phyloP scores from a whole-genome alignment of 2,888 invertebrate species.

The Schrankia costaestrigalis region DNA sequence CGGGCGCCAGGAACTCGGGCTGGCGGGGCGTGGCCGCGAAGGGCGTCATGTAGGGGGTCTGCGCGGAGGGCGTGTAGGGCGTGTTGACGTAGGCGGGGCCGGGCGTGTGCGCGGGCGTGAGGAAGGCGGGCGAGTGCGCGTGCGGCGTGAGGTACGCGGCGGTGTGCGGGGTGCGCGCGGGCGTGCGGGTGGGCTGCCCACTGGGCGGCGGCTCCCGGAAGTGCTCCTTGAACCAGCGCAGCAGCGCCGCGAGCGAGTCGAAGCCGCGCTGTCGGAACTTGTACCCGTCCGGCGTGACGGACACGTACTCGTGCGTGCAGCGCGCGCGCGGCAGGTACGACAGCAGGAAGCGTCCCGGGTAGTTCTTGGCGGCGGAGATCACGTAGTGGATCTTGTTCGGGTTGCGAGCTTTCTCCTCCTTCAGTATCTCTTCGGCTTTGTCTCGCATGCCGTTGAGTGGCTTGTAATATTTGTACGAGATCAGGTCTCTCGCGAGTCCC shows the following conservation, averaged over 20 bases:
- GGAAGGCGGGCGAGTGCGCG: constrained; percentile 81
- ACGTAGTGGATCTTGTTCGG: constrained; percentile 94
- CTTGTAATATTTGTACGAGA: constrained; percentile 94
- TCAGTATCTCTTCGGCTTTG: constrained; percentile 92
- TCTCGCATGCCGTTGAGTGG: constrained; percentile 90
- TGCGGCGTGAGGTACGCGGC: constrained; percentile 79
- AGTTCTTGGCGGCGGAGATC: constrained; percentile 90
- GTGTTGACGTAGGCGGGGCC: constrained; percentile 88
- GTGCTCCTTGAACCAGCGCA: constrained; percentile 99
- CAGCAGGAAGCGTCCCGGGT: constrained; percentile 95
- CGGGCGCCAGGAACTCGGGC: constrained; percentile 67
- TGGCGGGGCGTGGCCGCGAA: constrained; percentile 89
- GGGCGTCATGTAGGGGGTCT: constrained; percentile 97
- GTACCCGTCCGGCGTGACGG: constrained; percentile 95
- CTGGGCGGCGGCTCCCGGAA: constrained; percentile 94
- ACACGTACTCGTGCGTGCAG: constrained; percentile 94
- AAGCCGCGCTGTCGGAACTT: constrained; percentile 94
- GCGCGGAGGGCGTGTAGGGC: constrained; percentile 95
- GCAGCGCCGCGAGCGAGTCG: constrained; percentile 86
- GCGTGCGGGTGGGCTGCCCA: constrained; percentile 84
- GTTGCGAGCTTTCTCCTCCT: constrained; percentile 94
- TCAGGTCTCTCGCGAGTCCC: constrained; percentile 92
- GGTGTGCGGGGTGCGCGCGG: constrained; percentile 85
- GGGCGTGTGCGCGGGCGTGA: constrained; percentile 85
- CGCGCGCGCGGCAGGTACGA: constrained; percentile 94